These are phyloP conservation scores for Stictocephala bisonia DNA, from an alignment of 2,888 invertebrate genomes.

Conservation along the genomic window DNA sequence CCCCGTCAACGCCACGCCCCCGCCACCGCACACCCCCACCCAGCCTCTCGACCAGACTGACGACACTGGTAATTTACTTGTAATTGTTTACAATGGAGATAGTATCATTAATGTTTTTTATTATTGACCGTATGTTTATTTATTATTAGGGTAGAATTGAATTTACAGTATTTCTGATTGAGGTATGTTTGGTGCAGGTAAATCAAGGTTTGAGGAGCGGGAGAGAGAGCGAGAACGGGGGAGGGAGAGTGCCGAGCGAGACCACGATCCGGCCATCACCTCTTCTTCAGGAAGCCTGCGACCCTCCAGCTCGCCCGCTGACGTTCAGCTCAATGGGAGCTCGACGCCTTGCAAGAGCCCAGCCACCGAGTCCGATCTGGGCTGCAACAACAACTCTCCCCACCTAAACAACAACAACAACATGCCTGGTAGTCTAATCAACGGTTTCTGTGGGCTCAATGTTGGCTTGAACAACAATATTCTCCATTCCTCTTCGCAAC, in stretches of 20 bases:
- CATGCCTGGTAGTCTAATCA: conserved; percentile 62
- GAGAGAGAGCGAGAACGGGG: conserved; percentile 27
- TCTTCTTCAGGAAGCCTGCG: conserved; percentile 43
- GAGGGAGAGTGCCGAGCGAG: conserved; percentile 22
- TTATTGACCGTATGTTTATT: too few species aligned
- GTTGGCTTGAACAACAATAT: conserved; percentile 58
- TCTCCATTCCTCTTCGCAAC: conserved; percentile 52
- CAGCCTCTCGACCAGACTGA: conserved; percentile 10
- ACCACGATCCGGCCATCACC: conserved; percentile 43
- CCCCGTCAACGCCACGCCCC: conserved; percentile 47
- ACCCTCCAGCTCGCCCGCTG: conserved; percentile 52
- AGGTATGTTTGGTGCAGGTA: conserved; percentile 23
- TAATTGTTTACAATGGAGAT: too few species aligned
- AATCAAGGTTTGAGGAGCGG: conserved; percentile 27
- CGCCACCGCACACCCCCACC: conserved; percentile 53
- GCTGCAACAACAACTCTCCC: conserved; percentile 60
- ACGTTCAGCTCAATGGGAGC: conserved; percentile 51
- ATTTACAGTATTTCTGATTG: neutral
- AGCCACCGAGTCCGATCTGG: conserved; percentile 62
- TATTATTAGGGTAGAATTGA: too few species aligned
- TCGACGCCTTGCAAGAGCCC: conserved; percentile 56
- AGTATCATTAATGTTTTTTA: too few species aligned
- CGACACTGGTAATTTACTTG: conserved; percentile 32
- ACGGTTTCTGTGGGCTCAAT: conserved; percentile 62
- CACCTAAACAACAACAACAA: conserved; percentile 64